phyloP scores from a whole-genome alignment of 1,140 invertebrate genomes.

The Caenorhabditis briggsae region DNA sequence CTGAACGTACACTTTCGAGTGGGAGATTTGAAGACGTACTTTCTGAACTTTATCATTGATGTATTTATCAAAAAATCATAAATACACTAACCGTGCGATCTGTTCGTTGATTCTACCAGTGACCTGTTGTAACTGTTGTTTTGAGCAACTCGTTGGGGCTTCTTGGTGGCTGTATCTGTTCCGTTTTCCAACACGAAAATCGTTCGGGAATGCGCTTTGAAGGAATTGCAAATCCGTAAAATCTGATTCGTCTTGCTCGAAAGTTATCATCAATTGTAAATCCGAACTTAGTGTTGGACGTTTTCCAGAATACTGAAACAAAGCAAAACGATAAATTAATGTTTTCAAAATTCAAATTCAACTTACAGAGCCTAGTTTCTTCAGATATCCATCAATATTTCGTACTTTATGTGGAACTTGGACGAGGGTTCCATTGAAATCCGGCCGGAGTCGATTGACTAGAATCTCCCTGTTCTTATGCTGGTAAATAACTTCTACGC shows the following conservation, averaged over 20 bases:
- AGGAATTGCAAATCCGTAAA: slow-evolving; percentile 69
- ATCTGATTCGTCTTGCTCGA: slow-evolving; percentile 74
- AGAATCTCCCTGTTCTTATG: slow-evolving; percentile 66
- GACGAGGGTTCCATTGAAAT: slow-evolving; percentile 65
- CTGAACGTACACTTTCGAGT: slow-evolving; percentile 60
- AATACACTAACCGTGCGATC: slow-evolving; percentile 63
- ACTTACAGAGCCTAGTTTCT: slow-evolving; percentile 69
- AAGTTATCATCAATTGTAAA: slow-evolving; percentile 72
- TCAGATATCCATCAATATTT: slow-evolving; percentile 68
- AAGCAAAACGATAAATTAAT: slow-evolving; percentile 12
- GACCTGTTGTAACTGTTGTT: slow-evolving; percentile 60
- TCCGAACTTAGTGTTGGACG: slow-evolving; percentile 72
- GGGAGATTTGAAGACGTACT: slow-evolving; percentile 67
- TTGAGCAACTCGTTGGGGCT: slow-evolving; percentile 41
- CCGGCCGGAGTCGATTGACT: slow-evolving; percentile 45
- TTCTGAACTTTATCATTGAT: slow-evolving; percentile 62
- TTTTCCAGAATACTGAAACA: slow-evolving; percentile 67
- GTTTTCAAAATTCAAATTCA: not conserved
- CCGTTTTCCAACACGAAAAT: slow-evolving; percentile 60
- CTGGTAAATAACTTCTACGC: not conserved
- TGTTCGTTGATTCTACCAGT: slow-evolving; percentile 61
- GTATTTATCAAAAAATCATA: not conserved
- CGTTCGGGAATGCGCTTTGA: slow-evolving; percentile 68
- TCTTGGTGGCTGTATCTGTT: slow-evolving; percentile 32
- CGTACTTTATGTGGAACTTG: slow-evolving; percentile 67